phyloP scores from a whole-genome alignment of 1,140 invertebrate species.

The Solen grandis region DNA sequence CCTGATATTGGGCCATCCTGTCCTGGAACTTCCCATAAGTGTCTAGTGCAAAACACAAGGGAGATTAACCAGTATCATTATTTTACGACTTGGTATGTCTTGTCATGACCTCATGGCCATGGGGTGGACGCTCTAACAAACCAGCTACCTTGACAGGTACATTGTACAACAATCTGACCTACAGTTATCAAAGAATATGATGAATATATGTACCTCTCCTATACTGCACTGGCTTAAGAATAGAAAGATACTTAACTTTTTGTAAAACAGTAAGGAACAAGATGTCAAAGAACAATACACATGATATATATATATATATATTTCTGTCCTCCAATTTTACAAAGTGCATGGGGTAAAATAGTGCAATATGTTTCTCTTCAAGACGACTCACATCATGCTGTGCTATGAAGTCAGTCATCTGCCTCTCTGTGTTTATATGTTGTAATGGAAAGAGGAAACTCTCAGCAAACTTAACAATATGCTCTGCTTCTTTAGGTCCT shows the following conservation, averaged over 20 bases:
- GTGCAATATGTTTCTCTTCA: not conserved
- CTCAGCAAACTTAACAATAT: slow-evolving; percentile 89
- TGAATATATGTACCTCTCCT: too few species aligned
- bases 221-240: not conserved
- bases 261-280: not conserved
- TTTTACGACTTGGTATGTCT: too few species aligned
- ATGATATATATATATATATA: not conserved
- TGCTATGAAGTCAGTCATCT: slow-evolving; percentile 84
- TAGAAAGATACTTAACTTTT: not conserved
- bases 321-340: not conserved
- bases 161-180: too few species aligned
- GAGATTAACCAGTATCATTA: too few species aligned
- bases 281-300: not conserved
- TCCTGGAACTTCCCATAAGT: too few species aligned
- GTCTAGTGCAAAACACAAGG: too few species aligned
- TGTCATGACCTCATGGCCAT: too few species aligned
- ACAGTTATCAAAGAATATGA: too few species aligned
- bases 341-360: not conserved
- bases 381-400: slow-evolving; percentile 76
- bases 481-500: slow-evolving; percentile 85
- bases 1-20: too few species aligned
- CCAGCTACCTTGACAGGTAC: too few species aligned
- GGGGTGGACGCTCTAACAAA: too few species aligned
- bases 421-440: slow-evolving; percentile 83
- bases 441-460: slow-evolving; percentile 86